Evolutionary conservation across 2,113 vertebrate genomes (phyloP).

Genomic region (Uria lomvia): DNA sequence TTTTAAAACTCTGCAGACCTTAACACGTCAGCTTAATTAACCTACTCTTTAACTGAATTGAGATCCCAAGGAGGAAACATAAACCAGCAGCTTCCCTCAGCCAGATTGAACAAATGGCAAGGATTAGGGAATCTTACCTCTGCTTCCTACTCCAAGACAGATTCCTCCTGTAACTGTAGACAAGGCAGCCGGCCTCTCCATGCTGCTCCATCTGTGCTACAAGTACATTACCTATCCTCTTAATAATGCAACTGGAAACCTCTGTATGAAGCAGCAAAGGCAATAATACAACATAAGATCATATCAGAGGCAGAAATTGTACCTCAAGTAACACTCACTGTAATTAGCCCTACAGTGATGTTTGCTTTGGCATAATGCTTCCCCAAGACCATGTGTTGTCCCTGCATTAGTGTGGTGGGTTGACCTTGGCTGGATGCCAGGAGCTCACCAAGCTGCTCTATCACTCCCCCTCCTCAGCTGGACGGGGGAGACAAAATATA

Average conservation of each 20-base stretch:
- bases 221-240: background rate
- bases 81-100: background rate
- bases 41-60: background rate
- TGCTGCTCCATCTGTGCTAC: background rate
- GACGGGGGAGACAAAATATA: background rate
- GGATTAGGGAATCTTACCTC: background rate
- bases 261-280: background rate
- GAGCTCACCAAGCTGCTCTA: background rate
- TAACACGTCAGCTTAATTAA: background rate
- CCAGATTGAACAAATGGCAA: background rate
- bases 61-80: background rate
- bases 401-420: background rate
- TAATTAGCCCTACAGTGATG: background rate
- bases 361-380: background rate
- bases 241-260: background rate
- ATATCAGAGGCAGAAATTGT: background rate
- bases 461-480: background rate
- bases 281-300: background rate
- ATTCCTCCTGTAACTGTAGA: background rate
- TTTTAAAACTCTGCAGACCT: background rate
- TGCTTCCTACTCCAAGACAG: background rate
- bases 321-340: background rate
- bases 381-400: background rate
- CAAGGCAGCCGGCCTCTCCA: background rate
- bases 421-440: background rate